Evolutionary conservation across 2,113 vertebrate genomes (phyloP).

Genomic region (Cephalopholis sonnerati): DNA sequence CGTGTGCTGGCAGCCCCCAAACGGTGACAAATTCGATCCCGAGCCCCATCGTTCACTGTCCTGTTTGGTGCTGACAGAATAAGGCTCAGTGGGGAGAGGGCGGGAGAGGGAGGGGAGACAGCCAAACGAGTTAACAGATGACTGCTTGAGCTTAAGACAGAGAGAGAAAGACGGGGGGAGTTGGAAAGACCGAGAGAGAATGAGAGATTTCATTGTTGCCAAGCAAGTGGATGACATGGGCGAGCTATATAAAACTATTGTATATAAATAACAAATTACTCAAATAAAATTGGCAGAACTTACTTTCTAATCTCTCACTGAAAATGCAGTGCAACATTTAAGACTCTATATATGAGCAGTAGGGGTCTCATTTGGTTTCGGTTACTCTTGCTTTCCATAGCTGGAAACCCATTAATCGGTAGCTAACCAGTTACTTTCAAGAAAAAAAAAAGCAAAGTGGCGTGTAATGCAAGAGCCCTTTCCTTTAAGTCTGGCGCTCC

Average conservation of each 20-base stretch:
- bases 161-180: slow-evolving; percentile 5
- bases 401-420: no score
- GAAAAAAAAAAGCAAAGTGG: no score
- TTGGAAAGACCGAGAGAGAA: slow-evolving; percentile 19
- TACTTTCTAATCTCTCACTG: background rate
- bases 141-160: slow-evolving; percentile 44
- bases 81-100: slow-evolving; percentile 32
- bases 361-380: no score
- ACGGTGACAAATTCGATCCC: slow-evolving; percentile 62
- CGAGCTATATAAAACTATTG: background rate
- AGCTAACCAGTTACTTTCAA: no score
- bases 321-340: background rate
- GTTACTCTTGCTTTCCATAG: no score
- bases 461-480: no score
- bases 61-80: slow-evolving; percentile 66
- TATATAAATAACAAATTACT: background rate
- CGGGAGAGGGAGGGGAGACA: slow-evolving; percentile 15
- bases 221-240: background rate
- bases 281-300: background rate
- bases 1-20: slow-evolving; percentile 50
- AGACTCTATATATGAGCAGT: no score
- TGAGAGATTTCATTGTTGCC: slow-evolving; percentile 19
- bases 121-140: slow-evolving; percentile 53
- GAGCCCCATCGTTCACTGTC: slow-evolving; percentile 70
- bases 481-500: no score